Evolutionary conservation across 2,113 vertebrate species (phyloP).

Genomic region (Himantopus leucocephalus): DNA sequence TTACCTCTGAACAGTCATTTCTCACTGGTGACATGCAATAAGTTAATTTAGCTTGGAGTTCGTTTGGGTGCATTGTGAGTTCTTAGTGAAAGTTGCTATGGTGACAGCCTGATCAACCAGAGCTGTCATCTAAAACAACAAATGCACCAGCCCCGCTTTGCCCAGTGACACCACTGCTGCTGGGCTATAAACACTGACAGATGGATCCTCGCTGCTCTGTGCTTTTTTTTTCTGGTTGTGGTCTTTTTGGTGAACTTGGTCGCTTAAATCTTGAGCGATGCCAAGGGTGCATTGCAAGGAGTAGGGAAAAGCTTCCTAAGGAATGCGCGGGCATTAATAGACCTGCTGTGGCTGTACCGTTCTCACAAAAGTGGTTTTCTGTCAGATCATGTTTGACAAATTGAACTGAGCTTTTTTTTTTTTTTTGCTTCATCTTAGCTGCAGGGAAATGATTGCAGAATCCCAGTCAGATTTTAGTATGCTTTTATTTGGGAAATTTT

Average conservation of each 20-base stretch:
- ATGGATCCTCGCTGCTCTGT: background rate
- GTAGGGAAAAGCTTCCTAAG: background rate
- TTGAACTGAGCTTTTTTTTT: background rate
- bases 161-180: background rate
- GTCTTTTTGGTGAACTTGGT: background rate
- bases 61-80: constrained; percentile 65
- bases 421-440: background rate
- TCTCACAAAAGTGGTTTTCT: background rate
- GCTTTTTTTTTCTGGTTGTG: background rate
- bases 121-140: constrained; percentile 66
- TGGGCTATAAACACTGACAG: background rate
- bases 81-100: constrained; percentile 71
- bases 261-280: background rate
- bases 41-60: constrained; percentile 71
- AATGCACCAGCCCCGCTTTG: constrained; percentile 22
- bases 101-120: constrained; percentile 70
- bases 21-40: constrained; percentile 71
- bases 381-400: background rate
- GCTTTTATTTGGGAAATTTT: background rate
- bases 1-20: constrained; percentile 70
- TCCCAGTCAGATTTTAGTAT: background rate
- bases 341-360: background rate
- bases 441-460: background rate
- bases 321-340: background rate
- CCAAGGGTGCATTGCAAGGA: background rate